Base-by-base conservation (phyloP, 2,888 invertebrate species). In the Ptilodon capucinus region DNA sequence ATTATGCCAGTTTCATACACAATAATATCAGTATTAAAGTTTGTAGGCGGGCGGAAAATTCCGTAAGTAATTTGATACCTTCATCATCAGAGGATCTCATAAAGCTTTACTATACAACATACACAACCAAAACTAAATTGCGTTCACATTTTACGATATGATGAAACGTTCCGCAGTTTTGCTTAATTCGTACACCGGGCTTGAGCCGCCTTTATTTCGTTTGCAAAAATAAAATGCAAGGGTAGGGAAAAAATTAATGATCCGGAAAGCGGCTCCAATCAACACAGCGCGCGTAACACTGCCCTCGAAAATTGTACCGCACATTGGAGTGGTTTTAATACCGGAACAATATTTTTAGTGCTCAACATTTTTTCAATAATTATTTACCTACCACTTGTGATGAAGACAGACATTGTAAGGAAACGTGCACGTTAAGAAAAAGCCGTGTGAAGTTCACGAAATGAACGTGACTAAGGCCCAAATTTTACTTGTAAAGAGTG, bases 241-340 rank as follows among this genome's bases (percentile, higher is more conserved):
- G 7, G 40, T 7, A 48, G 50, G 43, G 38, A 43, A 45, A n/a
- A 51, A 60, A 51, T 64, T 64, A 60, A 64, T 54, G 62, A 62
- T 46, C 45, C 51, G 30, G 46, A 41, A 47, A 49, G 51, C 44
- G 59, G 47, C 49, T 44, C 51, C 62, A 64, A 64, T 64, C 62
- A 57, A 42, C 39, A 11, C 62, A 57, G 55, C 60, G 57, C 54
- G 45, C 41, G 36, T 17, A 5, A 28, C 39, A 18, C 35, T 17
- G 35, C 39, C n/a, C 39, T 35, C 34, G 36, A 17, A 36, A 57
- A 49, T 56, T 53, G 11, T 56, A 56, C 43, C 14, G 23, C n/a
- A 28, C 28, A 3, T 21, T 21, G 4, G 21, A 8, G 28, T n/a
- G 28, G 7, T 28, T 28, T 28, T 25, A 25, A 8, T 8, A n/a